Conservation (phyloP, 2,888 invertebrate genomes). For the Noctua janthe region DNA sequence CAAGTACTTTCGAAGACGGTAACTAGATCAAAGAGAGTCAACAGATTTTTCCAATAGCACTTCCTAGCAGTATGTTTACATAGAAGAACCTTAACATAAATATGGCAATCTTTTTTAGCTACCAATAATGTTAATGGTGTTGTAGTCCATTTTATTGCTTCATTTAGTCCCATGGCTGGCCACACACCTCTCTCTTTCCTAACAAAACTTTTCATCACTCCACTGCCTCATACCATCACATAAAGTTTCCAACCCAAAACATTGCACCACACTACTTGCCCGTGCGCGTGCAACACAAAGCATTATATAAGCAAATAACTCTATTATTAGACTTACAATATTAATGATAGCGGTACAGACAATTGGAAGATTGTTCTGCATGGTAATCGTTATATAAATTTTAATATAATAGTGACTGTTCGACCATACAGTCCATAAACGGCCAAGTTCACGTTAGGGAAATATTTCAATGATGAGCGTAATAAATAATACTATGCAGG, state of each 20-base stretch:
- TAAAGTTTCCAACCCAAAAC: constrained; percentile 11
- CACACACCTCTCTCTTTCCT: not conserved
- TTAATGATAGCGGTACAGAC: constrained; percentile 37
- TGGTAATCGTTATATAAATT: constrained; percentile 39
- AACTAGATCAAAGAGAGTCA: not conserved
- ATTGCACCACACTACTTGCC: constrained; percentile 34
- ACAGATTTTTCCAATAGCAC: not conserved
- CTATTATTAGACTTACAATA: constrained; percentile 50
- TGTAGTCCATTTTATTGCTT: not conserved
- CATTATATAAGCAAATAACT: constrained; percentile 52
- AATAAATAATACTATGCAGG: not conserved
- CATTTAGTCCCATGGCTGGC: not conserved
- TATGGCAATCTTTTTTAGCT: not conserved
- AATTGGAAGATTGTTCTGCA: constrained; percentile 33
- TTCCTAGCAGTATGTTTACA: not conserved
- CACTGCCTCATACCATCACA: not conserved
- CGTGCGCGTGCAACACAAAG: constrained; percentile 2
- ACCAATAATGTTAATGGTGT: not conserved
- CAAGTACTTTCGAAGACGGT: not conserved
- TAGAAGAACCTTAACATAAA: no score
- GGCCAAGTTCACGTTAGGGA: constrained; percentile 43
- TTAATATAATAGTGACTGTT: constrained; percentile 10
- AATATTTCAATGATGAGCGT: constrained; percentile 35
- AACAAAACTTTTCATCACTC: not conserved
- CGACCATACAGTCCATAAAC: constrained; percentile 6